phyloP scores from a whole-genome alignment of 1,140 invertebrate genomes.

The Cotesia vestalis region DNA sequence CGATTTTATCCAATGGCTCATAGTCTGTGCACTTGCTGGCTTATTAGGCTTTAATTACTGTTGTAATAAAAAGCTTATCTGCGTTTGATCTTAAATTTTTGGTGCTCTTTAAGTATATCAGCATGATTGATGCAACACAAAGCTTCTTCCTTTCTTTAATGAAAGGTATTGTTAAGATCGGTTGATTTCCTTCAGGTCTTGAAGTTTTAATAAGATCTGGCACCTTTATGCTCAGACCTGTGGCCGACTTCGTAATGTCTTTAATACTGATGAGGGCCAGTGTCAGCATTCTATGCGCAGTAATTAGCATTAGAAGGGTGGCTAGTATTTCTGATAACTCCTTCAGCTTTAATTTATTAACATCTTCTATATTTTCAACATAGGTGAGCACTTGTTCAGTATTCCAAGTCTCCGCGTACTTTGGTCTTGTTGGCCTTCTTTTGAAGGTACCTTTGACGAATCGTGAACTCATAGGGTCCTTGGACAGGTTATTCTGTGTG shows the following conservation, averaged over 20 bases:
- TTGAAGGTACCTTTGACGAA: too few relatives aligned
- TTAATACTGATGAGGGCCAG: conserved; percentile 20
- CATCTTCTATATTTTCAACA: too few relatives aligned
- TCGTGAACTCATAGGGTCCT: too few relatives aligned
- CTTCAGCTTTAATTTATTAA: too few relatives aligned
- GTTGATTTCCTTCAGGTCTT: conserved; percentile 6
- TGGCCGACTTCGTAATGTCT: not conserved
- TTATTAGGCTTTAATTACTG: not conserved
- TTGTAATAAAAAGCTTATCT: not conserved
- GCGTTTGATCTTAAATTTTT: not conserved
- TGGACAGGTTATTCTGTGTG: too few relatives aligned
- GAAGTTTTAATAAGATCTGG: conserved; percentile 30
- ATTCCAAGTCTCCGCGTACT: too few relatives aligned
- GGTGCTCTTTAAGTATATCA: conserved; percentile 2
- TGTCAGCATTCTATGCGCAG: conserved; percentile 29
- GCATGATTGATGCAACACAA: conserved; percentile 22
- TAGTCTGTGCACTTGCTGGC: not conserved
- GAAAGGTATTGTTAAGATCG: conserved; percentile 20
- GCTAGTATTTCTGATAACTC: too few relatives aligned
- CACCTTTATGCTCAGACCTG: conserved; percentile 17
- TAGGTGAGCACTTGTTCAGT: too few relatives aligned
- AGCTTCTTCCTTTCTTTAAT: conserved; percentile 17
- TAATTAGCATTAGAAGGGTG: not conserved
- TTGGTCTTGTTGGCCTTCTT: too few relatives aligned
- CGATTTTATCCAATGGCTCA: conserved; percentile 10